Conservation (phyloP, 1,140 invertebrate species). For the Trichonephila clavipes region DNA sequence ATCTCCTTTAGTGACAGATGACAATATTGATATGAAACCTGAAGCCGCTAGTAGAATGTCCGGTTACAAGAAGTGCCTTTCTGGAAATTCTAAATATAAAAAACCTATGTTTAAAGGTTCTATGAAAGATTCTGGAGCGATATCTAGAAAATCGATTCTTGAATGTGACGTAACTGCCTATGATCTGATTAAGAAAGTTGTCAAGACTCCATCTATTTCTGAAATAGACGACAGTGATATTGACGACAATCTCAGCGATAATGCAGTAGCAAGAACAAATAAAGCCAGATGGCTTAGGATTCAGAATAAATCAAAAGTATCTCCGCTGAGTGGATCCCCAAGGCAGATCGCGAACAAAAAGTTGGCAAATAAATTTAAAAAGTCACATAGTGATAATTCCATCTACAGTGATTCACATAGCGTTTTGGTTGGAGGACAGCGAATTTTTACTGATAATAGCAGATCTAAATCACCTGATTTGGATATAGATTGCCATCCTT, state of each 20-base stretch:
- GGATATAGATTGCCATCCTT: not conserved
- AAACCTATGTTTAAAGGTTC: not conserved
- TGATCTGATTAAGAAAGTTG: slow-evolving; percentile 84
- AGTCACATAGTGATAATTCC: slow-evolving; percentile 60
- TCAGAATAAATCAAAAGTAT: slow-evolving; percentile 59
- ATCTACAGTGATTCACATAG: slow-evolving; percentile 66
- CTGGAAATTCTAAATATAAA: slow-evolving; percentile 58
- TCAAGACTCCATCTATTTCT: slow-evolving; percentile 78
- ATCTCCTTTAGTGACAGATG: not conserved
- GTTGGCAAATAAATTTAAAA: slow-evolving; percentile 43
- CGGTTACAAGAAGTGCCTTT: slow-evolving; percentile 63
- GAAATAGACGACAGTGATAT: slow-evolving; percentile 76
- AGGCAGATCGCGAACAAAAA: slow-evolving; percentile 62
- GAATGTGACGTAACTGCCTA: slow-evolving; percentile 93
- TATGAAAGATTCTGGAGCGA: slow-evolving; percentile 46
- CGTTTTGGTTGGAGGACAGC: slow-evolving; percentile 69
- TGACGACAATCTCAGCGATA: slow-evolving; percentile 83
- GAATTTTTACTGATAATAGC: slow-evolving; percentile 68
- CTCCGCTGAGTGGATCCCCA: slow-evolving; percentile 14
- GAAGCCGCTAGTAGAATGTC: slow-evolving; percentile 63
- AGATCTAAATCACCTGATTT: slow-evolving; percentile 65
- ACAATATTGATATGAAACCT: slow-evolving; percentile 51
- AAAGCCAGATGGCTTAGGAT: slow-evolving; percentile 22
- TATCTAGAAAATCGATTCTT: slow-evolving; percentile 86
- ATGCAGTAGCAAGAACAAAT: slow-evolving; percentile 80